Base-by-base conservation (phyloP, 1,140 invertebrate species). In the Pogonomyrmex barbatus region DNA sequence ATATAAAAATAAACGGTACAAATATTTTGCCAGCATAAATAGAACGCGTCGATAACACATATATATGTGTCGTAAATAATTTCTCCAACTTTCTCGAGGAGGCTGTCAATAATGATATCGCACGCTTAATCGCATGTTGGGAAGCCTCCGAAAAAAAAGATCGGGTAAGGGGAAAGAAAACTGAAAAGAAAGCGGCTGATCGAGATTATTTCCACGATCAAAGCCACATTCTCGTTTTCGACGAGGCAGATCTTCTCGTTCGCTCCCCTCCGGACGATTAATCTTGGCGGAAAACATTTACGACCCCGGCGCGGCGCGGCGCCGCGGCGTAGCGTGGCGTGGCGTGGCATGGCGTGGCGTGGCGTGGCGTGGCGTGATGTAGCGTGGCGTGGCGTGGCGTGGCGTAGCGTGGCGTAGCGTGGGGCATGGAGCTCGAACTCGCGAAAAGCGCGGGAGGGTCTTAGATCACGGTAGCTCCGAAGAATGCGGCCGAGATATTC, bases 251-350 rank as follows among this genome's bases (percentile, higher is more conserved):
- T 62, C 36, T 56, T 39, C 52, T 67, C 45, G 75, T 70, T 86
- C 47, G 73, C 73, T 78, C 62, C 62, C 76, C 33, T 67, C 63
- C 76, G 50, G 56, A 86, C 85, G 79, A 87, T 87, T 87, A 87
- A 87, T 87, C 85, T 87, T 81, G 60, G 45, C 58, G 79, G 78
- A 82, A 87, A 87, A 87, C 85, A 87, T 87, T 84, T 87, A 76
- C 81, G 70, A 84, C n/a, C 71, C 45, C 42, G 12, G 12, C 12
- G 10, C 17, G 70, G 33, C 5, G 45, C 56, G 70, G 33, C 5
- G 58, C 56, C 47, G 56, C 60, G 82, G 70, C 33, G 39, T 24
- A 24, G 24, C 24, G 24, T 24, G 0, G 24, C 24, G 24, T 24
- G 24, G 24, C 24, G 24, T 24, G 24, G 24, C 24, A 0, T 24